Percentiles rank a stretch among this genome's conserved stretches.
Conservation (phyloP, 2,113 vertebrate species). For the Labrus mixtus region DNA sequence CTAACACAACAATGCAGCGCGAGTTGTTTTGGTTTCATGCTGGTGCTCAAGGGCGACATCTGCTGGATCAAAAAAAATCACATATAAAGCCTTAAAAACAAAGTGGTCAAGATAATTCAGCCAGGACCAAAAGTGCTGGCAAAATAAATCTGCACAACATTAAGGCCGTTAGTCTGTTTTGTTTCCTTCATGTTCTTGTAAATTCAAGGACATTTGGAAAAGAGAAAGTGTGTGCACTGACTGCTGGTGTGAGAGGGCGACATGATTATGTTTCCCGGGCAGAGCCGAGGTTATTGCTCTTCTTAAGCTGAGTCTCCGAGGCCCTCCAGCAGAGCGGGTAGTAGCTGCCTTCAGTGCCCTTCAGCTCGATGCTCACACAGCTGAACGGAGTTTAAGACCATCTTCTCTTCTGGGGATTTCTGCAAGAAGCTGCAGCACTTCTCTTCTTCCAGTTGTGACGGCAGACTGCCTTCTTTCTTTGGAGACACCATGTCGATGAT, state of each 20-base stretch:
- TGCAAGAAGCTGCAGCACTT: constrained; percentile 11
- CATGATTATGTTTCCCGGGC: not conserved
- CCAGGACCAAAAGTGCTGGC: no score
- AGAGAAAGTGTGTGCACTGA: not conserved
- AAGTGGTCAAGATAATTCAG: no score
- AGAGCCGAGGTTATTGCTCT: constrained; percentile 2
- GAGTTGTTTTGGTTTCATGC: no score
- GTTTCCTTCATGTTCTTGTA: not conserved
- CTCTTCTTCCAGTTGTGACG: constrained; percentile 35
- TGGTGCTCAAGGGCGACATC: no score
- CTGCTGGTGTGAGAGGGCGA: not conserved
- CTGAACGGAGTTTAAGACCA: constrained; percentile 34
- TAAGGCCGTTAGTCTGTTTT: not conserved
- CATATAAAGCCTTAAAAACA: no score
- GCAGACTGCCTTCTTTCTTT: constrained; percentile 13
- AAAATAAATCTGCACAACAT: not conserved
- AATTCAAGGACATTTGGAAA: not conserved
- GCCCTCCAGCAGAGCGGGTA: constrained; percentile 17
- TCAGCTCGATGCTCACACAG: constrained; percentile 24
- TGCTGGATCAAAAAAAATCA: no score
- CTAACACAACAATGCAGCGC: no score
- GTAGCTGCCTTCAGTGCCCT: constrained; percentile 31
- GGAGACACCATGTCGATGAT: constrained; percentile 30
- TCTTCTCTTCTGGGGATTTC: constrained; percentile 41
- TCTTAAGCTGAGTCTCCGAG: constrained; percentile 32